These are phyloP conservation scores for Parnassius mnemosyne DNA, from an alignment of 2,888 invertebrate genomes.

Conservation along the genomic window DNA sequence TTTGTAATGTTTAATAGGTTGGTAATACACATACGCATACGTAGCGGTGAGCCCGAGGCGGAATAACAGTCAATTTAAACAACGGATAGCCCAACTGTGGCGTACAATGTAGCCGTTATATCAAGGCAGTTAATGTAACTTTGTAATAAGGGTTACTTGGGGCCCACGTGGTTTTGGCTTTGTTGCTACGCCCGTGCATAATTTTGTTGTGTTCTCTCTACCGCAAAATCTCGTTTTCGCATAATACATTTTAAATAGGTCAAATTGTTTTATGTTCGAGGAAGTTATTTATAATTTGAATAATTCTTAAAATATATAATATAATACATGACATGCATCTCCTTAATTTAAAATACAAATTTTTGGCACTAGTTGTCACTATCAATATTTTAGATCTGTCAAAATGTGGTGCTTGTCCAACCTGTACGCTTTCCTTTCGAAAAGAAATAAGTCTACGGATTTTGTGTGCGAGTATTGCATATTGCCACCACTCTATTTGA, in stretches of 20 bases:
- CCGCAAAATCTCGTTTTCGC: slow-evolving; percentile 53
- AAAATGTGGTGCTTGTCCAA: too few species aligned
- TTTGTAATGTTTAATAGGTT: not conserved
- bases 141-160: slow-evolving; percentile 63
- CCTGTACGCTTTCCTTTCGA: too few species aligned
- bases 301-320: too few species aligned
- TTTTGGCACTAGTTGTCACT: too few species aligned
- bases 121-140: slow-evolving; percentile 64
- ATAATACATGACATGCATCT: too few species aligned
- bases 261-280: slow-evolving; percentile 13
- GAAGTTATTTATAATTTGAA: too few species aligned
- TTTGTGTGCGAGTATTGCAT: too few species aligned
- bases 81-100: slow-evolving; percentile 39
- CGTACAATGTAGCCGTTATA: slow-evolving; percentile 41
- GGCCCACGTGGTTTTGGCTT: slow-evolving; percentile 48
- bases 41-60: slow-evolving; percentile 45
- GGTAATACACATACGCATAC: slow-evolving; percentile 20
- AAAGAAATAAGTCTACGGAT: too few species aligned
- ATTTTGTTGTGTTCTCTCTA: slow-evolving; percentile 64
- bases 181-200: slow-evolving; percentile 54
- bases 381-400: too few species aligned
- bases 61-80: slow-evolving; percentile 59
- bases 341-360: too few species aligned
- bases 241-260: slow-evolving; percentile 43
- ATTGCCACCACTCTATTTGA: too few species aligned